Percentiles rank a stretch among this genome's conserved stretches.
These are phyloP conservation scores for Gallirallus australis DNA, from an alignment of 2,797 vertebrate genomes.

Conservation along the genomic window DNA sequence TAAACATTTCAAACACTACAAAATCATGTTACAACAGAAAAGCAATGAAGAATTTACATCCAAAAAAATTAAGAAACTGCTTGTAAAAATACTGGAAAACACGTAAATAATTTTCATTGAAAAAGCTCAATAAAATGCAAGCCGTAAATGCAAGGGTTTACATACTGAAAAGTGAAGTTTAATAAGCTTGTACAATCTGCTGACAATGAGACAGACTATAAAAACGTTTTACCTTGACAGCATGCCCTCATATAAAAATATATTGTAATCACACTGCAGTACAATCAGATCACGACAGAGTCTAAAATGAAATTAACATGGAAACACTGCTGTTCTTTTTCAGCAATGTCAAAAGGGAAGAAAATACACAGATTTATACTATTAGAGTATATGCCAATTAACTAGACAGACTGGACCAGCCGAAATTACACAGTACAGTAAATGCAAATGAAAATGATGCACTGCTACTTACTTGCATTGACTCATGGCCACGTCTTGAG, in stretches of 20 bases:
- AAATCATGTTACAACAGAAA: background rate
- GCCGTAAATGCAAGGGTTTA: slow-evolving; percentile 27
- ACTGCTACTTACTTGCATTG: slow-evolving; percentile 37
- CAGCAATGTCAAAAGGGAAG: background rate
- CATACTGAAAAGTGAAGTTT: slow-evolving; percentile 28
- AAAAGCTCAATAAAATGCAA: slow-evolving; percentile 48
- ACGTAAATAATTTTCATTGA: background rate
- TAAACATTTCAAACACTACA: background rate
- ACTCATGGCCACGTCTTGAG: background rate
- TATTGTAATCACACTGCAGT: slow-evolving; percentile 14
- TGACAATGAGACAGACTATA: background rate
- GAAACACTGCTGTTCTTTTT: background rate
- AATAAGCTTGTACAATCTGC: slow-evolving; percentile 24
- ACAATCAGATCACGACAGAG: slow-evolving; percentile 5
- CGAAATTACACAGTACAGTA: background rate
- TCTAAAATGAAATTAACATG: background rate
- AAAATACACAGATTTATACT: background rate
- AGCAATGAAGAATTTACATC: background rate
- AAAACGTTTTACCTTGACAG: slow-evolving; percentile 27
- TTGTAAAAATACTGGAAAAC: background rate
- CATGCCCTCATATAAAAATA: slow-evolving; percentile 55
- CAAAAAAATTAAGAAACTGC: background rate
- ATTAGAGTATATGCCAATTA: background rate
- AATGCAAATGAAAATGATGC: background rate
- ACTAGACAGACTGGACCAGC: background rate